phyloP scores from a whole-genome alignment of 2,113 vertebrate genomes.

The Craseonycteris thonglongyai region DNA sequence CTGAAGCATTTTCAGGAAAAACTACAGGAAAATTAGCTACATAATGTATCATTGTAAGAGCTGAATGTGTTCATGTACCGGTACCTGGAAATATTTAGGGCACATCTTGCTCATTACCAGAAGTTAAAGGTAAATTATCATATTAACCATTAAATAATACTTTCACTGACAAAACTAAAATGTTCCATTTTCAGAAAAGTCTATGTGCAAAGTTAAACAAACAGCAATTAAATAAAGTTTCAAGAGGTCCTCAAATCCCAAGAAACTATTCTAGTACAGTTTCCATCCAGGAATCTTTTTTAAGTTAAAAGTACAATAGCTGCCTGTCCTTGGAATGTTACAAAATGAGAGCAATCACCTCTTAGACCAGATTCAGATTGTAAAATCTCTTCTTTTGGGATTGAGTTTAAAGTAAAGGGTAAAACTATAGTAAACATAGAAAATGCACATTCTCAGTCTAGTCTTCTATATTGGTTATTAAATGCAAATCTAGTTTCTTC shows the following conservation, averaged over 20 bases:
- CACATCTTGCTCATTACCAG: not conserved
- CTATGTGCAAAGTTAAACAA: constrained; percentile 4
- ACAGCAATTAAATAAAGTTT: constrained; percentile 26
- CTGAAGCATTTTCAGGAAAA: not conserved
- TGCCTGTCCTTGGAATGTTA: not conserved
- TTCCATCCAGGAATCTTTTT: not conserved
- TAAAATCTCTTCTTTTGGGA: not conserved
- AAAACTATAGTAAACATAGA: not conserved
- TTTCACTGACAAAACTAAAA: not conserved
- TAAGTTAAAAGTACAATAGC: constrained; percentile 23
- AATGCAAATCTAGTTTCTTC: constrained; percentile 4
- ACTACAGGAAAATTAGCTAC: not conserved
- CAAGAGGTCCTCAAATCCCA: not conserved
- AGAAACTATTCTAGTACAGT: not conserved
- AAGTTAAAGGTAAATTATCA: not conserved
- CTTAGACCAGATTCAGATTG: not conserved
- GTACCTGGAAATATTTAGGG: not conserved
- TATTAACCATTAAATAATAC: not conserved
- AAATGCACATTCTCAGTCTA: not conserved
- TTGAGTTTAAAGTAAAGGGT: not conserved
- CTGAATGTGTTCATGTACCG: not conserved
- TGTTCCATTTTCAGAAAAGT: not conserved
- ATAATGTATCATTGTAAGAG: not conserved
- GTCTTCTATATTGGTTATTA: not conserved
- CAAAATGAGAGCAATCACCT: not conserved